Conservation (phyloP, 1,140 invertebrate genomes). For the Lordiphosa stackelbergi region DNA sequence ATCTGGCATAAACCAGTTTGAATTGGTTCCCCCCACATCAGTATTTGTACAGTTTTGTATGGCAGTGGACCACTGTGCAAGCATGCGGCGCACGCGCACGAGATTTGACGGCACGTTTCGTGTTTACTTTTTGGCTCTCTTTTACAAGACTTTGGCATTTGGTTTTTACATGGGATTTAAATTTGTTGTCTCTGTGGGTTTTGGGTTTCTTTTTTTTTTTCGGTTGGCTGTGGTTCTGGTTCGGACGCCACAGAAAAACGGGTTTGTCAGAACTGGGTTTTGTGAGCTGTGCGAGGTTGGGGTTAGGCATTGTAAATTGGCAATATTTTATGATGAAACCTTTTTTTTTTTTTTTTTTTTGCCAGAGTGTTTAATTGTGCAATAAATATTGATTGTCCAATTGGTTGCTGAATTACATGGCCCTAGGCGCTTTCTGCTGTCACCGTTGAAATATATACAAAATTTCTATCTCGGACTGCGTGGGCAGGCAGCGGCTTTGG, state of each 20-base stretch:
- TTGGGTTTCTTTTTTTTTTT: constrained; percentile 23
- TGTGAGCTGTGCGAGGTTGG: background rate
- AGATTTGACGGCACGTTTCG: constrained; percentile 69
- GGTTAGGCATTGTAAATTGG: constrained; percentile 2
- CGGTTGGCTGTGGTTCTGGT: constrained; percentile 28
- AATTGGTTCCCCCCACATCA: constrained; percentile 22
- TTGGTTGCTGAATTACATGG: constrained; percentile 22
- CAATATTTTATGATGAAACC: constrained; percentile 69
- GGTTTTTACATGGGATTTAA: constrained; percentile 4
- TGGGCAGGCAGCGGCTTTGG: constrained; percentile 27
- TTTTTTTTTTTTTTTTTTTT: too few species aligned
- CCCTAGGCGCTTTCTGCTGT: constrained; percentile 55
- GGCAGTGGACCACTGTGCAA: constrained; percentile 23
- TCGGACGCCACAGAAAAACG: constrained; percentile 31
- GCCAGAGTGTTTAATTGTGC: constrained; percentile 50
- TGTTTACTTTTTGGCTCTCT: constrained; percentile 46
- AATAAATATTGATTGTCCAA: constrained; percentile 45
- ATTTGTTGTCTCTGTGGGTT: constrained; percentile 16
- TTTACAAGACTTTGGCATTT: constrained; percentile 14
- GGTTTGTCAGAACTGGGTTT: constrained; percentile 32
- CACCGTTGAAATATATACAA: constrained; percentile 23
- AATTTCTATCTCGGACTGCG: constrained; percentile 47
- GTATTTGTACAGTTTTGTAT: background rate
- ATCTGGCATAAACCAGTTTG: constrained; percentile 64
- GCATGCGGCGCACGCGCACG: constrained; percentile 62